Base-by-base conservation (phyloP, 2,888 invertebrate species). In the Rhaphigaster nebulosa region DNA sequence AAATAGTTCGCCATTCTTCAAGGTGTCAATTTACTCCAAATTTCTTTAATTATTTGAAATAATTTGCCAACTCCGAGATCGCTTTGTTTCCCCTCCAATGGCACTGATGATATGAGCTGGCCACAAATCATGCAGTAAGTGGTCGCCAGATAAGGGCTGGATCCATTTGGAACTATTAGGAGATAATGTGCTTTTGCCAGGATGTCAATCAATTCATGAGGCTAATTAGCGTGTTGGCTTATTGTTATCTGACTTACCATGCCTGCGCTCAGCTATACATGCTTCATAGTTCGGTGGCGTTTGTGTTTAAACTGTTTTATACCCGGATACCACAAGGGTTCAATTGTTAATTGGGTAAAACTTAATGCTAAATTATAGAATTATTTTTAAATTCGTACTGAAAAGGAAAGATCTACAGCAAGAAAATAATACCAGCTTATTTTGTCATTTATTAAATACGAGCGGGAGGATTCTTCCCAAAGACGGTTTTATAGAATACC, bases 171-270 rank as follows among this genome's bases (percentile, higher is more conserved):
- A 45, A 50, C 84, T 84, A 84, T 84, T 84, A 84, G 84, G 45
- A 84, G 84, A 84, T 84, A 84, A 84, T 84, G 15, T 45, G 45
- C 84, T 84, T 26, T n/a, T 84, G 84, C 45, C 45, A 45, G 41
- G 84, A 50, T 84, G 84, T 84, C 84, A 84, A 84, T 84, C 84
- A 84, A 84, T 84, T 84, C 45, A 50, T n/a, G 45, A 45, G 84
- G n/a, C 84, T 45, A 84, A 84, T 84, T 84, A 84, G 84, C 84
- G 84, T 45, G 84, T 45, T 84, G 15, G 84, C 84, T 84, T 84
- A 84, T 84, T 84, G 84, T 84, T 84, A 84, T 84, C 84, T 41
- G 84, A n/a, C 45, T 84, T 45, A 84, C n/a, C 84, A 15, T 34
- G 84, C 23, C 38, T 26, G 1, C 20, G 70, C 70, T 20, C 38